Evolutionary conservation across 2,113 vertebrate species (phyloP).

Genomic region (Hemibagrus wyckioides): DNA sequence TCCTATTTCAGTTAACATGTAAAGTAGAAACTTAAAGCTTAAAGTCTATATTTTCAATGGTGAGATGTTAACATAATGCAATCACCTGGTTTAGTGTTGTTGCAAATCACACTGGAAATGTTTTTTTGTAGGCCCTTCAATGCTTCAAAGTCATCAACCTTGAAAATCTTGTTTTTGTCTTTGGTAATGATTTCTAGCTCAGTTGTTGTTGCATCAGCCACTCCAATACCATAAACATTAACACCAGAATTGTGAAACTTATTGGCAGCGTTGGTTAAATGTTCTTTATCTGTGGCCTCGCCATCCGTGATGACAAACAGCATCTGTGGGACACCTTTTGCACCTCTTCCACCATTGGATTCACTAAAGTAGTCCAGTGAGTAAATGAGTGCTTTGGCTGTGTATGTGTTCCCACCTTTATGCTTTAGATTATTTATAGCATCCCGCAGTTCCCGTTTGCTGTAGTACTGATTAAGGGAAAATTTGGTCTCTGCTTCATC

Average conservation of each 20-base stretch:
- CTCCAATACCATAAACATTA: constrained; percentile 73
- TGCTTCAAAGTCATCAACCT: constrained; percentile 64
- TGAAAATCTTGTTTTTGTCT: constrained; percentile 65
- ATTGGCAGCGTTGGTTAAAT: constrained; percentile 50
- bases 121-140: constrained; percentile 71
- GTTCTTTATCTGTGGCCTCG: constrained; percentile 59
- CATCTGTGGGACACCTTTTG: constrained; percentile 65
- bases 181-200: constrained; percentile 72
- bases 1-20: not conserved
- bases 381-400: constrained; percentile 69
- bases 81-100: constrained; percentile 73
- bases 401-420: constrained; percentile 61
- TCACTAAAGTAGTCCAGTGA: constrained; percentile 64
- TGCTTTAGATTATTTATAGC: constrained; percentile 62
- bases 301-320: constrained; percentile 80
- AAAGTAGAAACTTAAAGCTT: not conserved
- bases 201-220: constrained; percentile 57
- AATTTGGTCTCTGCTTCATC: constrained; percentile 57
- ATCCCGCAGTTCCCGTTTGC: constrained; percentile 59
- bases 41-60: not conserved
- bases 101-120: constrained; percentile 70
- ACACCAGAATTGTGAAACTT: constrained; percentile 61
- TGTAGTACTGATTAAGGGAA: constrained; percentile 60
- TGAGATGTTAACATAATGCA: not conserved
- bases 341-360: constrained; percentile 63